Percentiles rank a stretch among this genome's conserved stretches.
Conservation (phyloP, 2,797 vertebrate genomes). For the Pangasius mekongensis region DNA sequence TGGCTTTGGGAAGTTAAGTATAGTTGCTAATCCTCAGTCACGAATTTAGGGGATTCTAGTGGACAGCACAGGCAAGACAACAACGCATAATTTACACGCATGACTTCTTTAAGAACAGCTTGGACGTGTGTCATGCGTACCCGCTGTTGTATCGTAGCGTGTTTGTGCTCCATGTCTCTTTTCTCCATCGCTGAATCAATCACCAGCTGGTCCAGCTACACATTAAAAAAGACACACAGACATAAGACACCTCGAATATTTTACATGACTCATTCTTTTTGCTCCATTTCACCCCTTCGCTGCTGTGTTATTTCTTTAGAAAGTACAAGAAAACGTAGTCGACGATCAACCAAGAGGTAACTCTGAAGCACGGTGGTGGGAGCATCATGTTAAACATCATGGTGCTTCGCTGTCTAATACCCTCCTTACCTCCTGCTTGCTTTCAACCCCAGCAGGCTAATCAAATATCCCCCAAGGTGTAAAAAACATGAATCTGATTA, state of each 20-base stretch:
- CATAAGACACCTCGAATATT: neutral
- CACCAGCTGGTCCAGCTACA: constrained; percentile 94
- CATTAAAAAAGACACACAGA: neutral
- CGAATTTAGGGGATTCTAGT: neutral
- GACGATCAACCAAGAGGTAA: neutral
- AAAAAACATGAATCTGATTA: neutral
- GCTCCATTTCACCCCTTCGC: neutral
- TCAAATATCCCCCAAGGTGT: neutral
- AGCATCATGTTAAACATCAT: neutral
- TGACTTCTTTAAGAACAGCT: neutral
- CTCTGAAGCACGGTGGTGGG: constrained; percentile 2
- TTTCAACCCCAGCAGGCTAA: neutral
- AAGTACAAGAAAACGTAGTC: neutral
- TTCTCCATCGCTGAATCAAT: constrained; percentile 96
- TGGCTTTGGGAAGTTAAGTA: no score
- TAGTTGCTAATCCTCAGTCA: neutral
- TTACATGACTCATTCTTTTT: neutral
- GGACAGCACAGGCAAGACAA: neutral
- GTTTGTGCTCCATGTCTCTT: constrained; percentile 96
- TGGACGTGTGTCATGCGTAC: constrained; percentile 70
- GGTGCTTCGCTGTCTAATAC: neutral
- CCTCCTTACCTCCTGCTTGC: neutral
- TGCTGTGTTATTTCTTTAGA: neutral
- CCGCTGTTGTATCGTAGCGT: constrained; percentile 93
- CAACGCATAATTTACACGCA: neutral